Evolutionary conservation across 2,797 vertebrate species (phyloP).

Genomic region (Danio albolineatus): DNA sequence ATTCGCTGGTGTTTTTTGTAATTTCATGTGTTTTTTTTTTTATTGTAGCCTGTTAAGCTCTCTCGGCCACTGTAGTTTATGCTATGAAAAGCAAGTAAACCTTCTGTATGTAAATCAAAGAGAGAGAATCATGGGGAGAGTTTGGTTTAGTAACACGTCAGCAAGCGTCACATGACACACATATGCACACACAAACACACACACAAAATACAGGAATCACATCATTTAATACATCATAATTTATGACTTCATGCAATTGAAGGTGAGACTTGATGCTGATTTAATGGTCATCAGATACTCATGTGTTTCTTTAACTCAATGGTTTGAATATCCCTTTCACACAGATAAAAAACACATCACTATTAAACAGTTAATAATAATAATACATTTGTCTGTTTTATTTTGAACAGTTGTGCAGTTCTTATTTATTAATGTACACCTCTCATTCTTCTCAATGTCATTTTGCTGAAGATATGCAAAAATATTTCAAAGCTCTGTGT

Average conservation of each 20-base stretch:
- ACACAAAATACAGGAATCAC: not conserved
- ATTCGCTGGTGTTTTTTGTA: too few species aligned
- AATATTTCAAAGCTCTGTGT: too few species aligned
- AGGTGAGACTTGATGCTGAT: slow-evolving; percentile 34
- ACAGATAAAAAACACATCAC: slow-evolving; percentile 20
- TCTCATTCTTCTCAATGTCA: not conserved
- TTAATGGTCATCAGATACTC: slow-evolving; percentile 22
- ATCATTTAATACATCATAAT: slow-evolving; percentile 35
- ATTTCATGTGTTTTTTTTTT: too few species aligned
- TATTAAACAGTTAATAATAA: not conserved
- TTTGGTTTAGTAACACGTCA: not conserved
- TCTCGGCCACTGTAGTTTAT: too few species aligned
- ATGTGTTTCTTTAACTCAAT: not conserved
- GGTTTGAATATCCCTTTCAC: slow-evolving; percentile 8
- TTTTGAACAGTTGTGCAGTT: not conserved
- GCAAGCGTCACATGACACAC: slow-evolving; percentile 40
- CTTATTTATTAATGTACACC: slow-evolving; percentile 15
- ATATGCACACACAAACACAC: slow-evolving; percentile 17
- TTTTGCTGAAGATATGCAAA: too few species aligned
- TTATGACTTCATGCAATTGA: slow-evolving; percentile 23
- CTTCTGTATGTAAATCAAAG: not conserved
- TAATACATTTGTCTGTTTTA: slow-evolving; percentile 46
- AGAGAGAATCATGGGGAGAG: not conserved
- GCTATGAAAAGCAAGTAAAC: not conserved
- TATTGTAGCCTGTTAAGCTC: too few species aligned